phyloP scores from a whole-genome alignment of 2,113 vertebrate genomes.

The Gasterosteus nipponicus region DNA sequence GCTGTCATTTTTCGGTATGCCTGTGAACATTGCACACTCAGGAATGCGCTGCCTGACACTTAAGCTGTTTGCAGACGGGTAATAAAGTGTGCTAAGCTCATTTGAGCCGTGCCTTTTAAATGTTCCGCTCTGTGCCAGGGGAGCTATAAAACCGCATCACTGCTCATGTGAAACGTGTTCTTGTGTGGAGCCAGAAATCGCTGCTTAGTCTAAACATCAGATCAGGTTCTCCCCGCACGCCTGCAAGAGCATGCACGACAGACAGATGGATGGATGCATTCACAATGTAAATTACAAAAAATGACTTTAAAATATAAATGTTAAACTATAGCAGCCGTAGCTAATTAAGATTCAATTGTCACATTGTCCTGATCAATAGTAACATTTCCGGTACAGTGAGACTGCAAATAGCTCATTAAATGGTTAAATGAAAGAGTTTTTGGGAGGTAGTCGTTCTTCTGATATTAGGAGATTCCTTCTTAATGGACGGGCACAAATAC shows the following conservation, averaged over 20 bases:
- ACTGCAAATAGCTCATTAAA: no score
- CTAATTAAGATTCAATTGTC: background rate
- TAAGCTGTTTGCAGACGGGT: constrained; percentile 75
- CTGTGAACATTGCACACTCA: constrained; percentile 64
- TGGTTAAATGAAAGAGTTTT: background rate
- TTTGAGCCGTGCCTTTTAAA: constrained; percentile 75
- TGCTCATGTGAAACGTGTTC: constrained; percentile 67
- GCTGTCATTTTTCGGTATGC: constrained; percentile 53
- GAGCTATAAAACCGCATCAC: constrained; percentile 69
- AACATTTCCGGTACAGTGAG: background rate
- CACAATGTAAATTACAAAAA: background rate
- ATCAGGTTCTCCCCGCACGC: constrained; percentile 57
- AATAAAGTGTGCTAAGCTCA: constrained; percentile 75
- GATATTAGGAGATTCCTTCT: background rate
- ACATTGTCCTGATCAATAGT: background rate
- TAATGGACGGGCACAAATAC: background rate
- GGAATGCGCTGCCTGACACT: constrained; percentile 67
- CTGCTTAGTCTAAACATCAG: constrained; percentile 63
- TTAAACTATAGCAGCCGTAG: background rate
- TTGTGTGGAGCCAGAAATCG: constrained; percentile 62
- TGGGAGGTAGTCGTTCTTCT: background rate
- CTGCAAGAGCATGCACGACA: constrained; percentile 27
- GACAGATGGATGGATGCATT: constrained; percentile 27
- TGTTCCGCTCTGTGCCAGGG: constrained; percentile 63
- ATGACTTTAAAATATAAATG: background rate